These are phyloP conservation scores for Salvator merianae DNA, from an alignment of 2,113 vertebrate genomes.

Conservation along the genomic window DNA sequence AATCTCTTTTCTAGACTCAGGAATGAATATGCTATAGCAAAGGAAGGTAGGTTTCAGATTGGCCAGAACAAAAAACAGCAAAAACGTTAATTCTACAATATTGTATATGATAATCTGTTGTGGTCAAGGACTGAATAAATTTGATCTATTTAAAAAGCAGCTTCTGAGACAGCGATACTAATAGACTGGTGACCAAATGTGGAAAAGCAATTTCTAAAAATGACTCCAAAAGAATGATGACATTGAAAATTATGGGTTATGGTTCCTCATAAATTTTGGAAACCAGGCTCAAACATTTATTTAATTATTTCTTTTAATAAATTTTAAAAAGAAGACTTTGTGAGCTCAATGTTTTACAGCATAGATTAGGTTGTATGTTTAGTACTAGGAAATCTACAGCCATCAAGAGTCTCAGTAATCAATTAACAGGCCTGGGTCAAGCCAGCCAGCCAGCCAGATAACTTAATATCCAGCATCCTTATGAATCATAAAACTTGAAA, in stretches of 20 bases:
- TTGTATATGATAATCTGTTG: too few species aligned
- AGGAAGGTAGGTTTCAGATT: rapidly evolving
- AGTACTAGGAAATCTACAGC: neutral
- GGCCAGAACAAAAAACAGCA: rapidly evolving
- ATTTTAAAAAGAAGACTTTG: neutral
- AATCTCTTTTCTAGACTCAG: neutral
- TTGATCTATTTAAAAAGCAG: neutral
- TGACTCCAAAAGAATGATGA: neutral
- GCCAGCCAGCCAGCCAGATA: neutral
- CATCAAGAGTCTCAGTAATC: neutral
- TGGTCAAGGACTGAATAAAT: too few species aligned
- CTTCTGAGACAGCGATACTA: neutral
- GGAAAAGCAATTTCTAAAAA: neutral
- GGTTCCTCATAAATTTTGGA: neutral
- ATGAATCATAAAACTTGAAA: neutral
- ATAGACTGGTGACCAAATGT: neutral
- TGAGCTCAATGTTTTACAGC: neutral
- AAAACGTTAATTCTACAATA: neutral
- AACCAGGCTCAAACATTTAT: neutral
- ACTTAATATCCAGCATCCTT: neutral
- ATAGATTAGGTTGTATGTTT: neutral
- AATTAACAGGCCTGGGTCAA: neutral
- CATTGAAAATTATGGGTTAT: neutral
- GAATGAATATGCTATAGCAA: neutral
- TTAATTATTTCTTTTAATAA: neutral